phyloP scores from a whole-genome alignment of 2,888 invertebrate species.

The Heliconius ethilla region DNA sequence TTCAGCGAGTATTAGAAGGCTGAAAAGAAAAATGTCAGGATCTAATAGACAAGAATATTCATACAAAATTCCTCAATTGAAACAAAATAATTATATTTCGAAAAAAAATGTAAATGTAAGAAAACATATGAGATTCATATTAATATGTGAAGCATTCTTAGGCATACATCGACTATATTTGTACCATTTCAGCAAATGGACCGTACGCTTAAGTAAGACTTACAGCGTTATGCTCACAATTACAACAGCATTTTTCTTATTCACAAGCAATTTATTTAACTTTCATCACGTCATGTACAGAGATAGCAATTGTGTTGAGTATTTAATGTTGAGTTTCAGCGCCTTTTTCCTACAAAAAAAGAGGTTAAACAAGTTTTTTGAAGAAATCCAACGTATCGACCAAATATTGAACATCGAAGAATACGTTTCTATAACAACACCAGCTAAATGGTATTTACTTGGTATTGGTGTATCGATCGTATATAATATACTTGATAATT shows the following conservation, averaged over 20 bases:
- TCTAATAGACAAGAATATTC: neutral
- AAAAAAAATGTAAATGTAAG: neutral
- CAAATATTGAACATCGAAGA: constrained; percentile 57
- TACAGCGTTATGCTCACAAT: neutral
- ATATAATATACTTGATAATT: constrained; percentile 53
- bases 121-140: constrained; percentile 1
- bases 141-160: constrained; percentile 10
- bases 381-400: constrained; percentile 57
- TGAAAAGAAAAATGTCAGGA: neutral
- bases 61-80: neutral
- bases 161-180: constrained; percentile 26
- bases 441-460: constrained; percentile 44
- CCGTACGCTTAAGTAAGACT: neutral
- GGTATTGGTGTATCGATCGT: constrained; percentile 48
- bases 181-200: constrained; percentile 17
- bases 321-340: constrained; percentile 51
- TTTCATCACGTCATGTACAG: constrained; percentile 53
- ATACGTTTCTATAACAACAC: constrained; percentile 49
- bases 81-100: neutral
- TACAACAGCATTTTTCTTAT: neutral
- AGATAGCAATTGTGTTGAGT: constrained; percentile 53
- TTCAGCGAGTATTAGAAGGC: neutral
- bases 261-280: constrained; percentile 29
- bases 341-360: constrained; percentile 52
- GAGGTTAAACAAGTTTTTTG: constrained; percentile 53